Evolutionary conservation across 2,888 invertebrate genomes (phyloP).

Genomic region (Cryptocephalus primarius): DNA sequence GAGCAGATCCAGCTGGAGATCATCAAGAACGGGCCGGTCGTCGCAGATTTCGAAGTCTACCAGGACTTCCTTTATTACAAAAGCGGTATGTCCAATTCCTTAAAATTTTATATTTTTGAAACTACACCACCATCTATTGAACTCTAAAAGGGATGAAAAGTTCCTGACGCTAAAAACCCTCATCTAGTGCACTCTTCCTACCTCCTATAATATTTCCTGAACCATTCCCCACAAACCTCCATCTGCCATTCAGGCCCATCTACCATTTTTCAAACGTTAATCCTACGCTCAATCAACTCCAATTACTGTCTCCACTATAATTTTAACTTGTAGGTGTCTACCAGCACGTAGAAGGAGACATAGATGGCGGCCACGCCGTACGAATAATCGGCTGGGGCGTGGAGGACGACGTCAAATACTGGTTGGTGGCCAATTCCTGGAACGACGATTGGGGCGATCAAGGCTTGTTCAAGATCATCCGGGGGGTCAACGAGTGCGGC

Average conservation of each 20-base stretch:
- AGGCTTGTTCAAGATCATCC: slow-evolving; percentile 78
- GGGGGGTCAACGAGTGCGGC: slow-evolving; percentile 69
- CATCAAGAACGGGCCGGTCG: slow-evolving; percentile 71
- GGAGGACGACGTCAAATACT: slow-evolving; percentile 62
- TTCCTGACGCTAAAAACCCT: no score
- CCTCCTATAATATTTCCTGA: no score
- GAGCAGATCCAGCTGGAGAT: slow-evolving; percentile 64
- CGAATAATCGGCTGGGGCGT: slow-evolving; percentile 86
- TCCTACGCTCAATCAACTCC: no score
- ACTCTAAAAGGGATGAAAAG: no score
- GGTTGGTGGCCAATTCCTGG: slow-evolving; percentile 90
- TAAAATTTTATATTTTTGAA: no score
- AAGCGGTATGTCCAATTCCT: slow-evolving; percentile 50
- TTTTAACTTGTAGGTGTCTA: slow-evolving; percentile 47
- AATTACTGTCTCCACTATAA: neutral
- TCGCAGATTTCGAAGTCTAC: slow-evolving; percentile 73
- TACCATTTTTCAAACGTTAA: no score
- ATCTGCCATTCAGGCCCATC: no score
- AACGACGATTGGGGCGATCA: slow-evolving; percentile 86
- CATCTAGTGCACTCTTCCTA: no score
- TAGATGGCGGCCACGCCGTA: slow-evolving; percentile 76
- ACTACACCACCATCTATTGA: no score
- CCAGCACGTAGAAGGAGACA: slow-evolving; percentile 57
- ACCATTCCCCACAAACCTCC: no score
- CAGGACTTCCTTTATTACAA: slow-evolving; percentile 71